phyloP scores from a whole-genome alignment of 2,888 invertebrate species.

The Drosophila paranaensis region DNA sequence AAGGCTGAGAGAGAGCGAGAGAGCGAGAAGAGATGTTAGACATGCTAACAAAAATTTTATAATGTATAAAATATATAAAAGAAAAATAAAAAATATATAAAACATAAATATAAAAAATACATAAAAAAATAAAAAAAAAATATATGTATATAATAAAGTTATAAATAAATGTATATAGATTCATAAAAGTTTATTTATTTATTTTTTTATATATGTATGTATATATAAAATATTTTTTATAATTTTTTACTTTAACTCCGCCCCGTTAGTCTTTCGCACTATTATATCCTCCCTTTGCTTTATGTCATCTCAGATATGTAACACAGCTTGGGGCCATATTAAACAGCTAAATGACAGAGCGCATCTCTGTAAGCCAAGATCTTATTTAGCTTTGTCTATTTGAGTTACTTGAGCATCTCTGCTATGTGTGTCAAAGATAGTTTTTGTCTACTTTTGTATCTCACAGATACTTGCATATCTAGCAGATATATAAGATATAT shows the following conservation, averaged over 20 bases:
- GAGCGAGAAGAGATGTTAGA: background rate
- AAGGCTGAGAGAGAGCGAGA: background rate
- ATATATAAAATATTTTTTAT: no score
- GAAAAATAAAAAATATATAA: no score
- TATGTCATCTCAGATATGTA: background rate
- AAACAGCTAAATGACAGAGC: background rate
- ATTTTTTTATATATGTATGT: no score
- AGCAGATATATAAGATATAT: background rate
- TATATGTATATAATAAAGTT: no score
- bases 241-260: background rate
- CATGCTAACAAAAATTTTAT: background rate
- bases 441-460: background rate
- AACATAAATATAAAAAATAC: no score
- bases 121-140: no score
- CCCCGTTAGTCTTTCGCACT: background rate
- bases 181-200: no score
- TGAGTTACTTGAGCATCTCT: background rate
- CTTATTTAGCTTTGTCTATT: background rate
- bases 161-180: no score
- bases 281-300: background rate
- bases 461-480: background rate
- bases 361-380: background rate
- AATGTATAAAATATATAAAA: no score
- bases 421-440: background rate
- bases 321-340: background rate